A percentile compares a stretch with the other conserved stretches of the same genome.
These are phyloP conservation scores for Meloidogyne chitwoodi DNA, from an alignment of 1,140 invertebrate genomes.

Conservation along the genomic window DNA sequence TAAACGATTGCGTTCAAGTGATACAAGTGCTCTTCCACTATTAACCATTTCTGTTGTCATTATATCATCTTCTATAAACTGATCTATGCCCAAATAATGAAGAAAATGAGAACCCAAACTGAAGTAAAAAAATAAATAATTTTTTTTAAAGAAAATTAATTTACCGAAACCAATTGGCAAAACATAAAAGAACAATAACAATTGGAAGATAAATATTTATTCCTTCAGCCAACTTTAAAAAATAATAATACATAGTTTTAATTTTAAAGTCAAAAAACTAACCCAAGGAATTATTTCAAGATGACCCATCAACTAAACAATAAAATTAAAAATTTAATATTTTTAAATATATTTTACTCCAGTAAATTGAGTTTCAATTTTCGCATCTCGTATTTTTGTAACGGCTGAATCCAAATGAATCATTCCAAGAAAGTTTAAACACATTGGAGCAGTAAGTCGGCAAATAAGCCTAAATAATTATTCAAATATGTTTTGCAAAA, in stretches of 20 bases:
- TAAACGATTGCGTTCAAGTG: constrained; percentile 32
- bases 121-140: background rate
- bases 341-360: constrained; percentile 27
- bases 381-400: constrained; percentile 69
- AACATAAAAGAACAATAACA: constrained; percentile 83
- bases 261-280: background rate
- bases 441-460: constrained; percentile 91
- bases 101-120: constrained; percentile 52
- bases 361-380: constrained; percentile 59
- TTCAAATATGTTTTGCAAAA: background rate
- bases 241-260: background rate
- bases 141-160: background rate
- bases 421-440: constrained; percentile 92
- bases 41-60: constrained; percentile 56
- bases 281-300: constrained; percentile 97
- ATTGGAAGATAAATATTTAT: constrained; percentile 99
- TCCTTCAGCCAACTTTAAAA: constrained; percentile 71
- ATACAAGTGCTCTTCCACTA: constrained; percentile 36
- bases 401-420: constrained; percentile 97
- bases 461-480: constrained; percentile 76
- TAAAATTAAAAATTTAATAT: background rate
- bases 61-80: constrained; percentile 57
- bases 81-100: constrained; percentile 55
- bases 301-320: constrained; percentile 90
- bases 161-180: constrained; percentile 80